These are phyloP conservation scores for Gobio occitaniae DNA, from an alignment of 2,797 vertebrate genomes.

Conservation along the genomic window DNA sequence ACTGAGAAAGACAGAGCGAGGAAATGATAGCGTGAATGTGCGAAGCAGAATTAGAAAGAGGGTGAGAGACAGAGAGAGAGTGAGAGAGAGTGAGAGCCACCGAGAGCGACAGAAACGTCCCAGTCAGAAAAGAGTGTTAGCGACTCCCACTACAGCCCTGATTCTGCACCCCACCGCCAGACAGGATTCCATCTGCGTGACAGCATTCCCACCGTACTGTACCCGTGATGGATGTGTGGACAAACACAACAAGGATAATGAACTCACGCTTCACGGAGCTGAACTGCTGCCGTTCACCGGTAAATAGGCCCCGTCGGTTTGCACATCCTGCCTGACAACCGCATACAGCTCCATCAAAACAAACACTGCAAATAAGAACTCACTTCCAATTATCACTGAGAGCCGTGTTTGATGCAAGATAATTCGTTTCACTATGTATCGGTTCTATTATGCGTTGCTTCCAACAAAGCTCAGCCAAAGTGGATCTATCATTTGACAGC, in stretches of 20 bases:
- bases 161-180: constrained; percentile 54
- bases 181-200: constrained; percentile 61
- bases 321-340: constrained; percentile 50
- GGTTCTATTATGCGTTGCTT: constrained; percentile 36
- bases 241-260: constrained; percentile 55
- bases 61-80: constrained; percentile 53
- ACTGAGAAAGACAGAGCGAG: constrained; percentile 49
- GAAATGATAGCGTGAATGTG: constrained; percentile 41
- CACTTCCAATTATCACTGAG: constrained; percentile 50
- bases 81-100: constrained; percentile 17
- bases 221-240: constrained; percentile 48
- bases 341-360: constrained; percentile 55
- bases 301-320: constrained; percentile 55
- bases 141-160: constrained; percentile 21
- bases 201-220: constrained; percentile 51
- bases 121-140: constrained; percentile 20
- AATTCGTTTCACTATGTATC: constrained; percentile 49
- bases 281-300: constrained; percentile 48
- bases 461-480: constrained; percentile 50
- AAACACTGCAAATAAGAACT: constrained; percentile 46
- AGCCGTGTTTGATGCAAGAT: constrained; percentile 26
- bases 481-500: constrained; percentile 58
- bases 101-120: not conserved
- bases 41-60: constrained; percentile 52
- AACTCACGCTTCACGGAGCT: constrained; percentile 47